phyloP scores from a whole-genome alignment of 2,113 vertebrate genomes.

The Abramis brama region DNA sequence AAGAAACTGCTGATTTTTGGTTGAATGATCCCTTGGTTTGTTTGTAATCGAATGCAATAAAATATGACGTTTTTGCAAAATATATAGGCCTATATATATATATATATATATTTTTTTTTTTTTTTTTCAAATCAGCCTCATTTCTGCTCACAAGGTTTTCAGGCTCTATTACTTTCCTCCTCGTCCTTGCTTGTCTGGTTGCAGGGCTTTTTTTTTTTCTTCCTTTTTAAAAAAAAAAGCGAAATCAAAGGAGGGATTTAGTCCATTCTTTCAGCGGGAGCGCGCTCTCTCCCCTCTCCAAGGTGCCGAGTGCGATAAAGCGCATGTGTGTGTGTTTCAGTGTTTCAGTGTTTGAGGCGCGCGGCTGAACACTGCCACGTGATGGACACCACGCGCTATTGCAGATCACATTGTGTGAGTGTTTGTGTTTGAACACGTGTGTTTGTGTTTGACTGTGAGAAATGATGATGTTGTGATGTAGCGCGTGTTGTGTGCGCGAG shows the following conservation, averaged over 20 bases:
- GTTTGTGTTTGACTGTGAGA: background rate
- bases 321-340: conserved; percentile 58
- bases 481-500: background rate
- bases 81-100: no score
- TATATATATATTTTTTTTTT: no score
- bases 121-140: background rate
- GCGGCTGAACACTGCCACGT: conserved; percentile 76
- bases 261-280: conserved; percentile 47
- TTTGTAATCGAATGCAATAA: background rate
- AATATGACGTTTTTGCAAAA: background rate
- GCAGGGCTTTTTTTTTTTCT: background rate
- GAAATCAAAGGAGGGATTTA: conserved; percentile 55
- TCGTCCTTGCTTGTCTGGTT: conserved; percentile 19
- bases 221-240: background rate
- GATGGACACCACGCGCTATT: conserved; percentile 71
- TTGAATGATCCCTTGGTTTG: background rate
- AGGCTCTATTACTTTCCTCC: background rate
- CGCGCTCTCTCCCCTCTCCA: conserved; percentile 61
- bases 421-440: background rate
- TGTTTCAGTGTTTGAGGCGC: conserved; percentile 45
- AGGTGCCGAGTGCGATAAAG: conserved; percentile 80
- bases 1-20: no score
- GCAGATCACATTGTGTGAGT: conserved; percentile 16
- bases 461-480: conserved; percentile 5
- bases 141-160: background rate